phyloP scores from a whole-genome alignment of 2,113 vertebrate species.

The Notechis scutatus region DNA sequence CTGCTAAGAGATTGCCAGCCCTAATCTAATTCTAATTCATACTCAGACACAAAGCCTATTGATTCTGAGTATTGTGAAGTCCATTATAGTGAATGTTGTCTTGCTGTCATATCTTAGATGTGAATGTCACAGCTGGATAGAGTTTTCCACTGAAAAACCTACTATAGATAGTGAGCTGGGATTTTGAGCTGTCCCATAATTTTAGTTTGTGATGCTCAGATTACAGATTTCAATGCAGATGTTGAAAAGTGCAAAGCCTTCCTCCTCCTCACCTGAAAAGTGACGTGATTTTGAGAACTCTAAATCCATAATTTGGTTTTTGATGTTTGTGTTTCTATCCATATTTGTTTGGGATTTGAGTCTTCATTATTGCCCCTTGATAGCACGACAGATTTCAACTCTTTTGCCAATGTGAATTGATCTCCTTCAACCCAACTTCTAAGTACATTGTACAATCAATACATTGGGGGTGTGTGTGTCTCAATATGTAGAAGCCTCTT shows the following conservation, averaged over 20 bases:
- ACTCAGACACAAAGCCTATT: background rate
- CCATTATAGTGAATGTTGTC: background rate
- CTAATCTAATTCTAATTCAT: background rate
- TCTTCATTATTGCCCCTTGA: background rate
- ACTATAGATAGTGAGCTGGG: background rate
- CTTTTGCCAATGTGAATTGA: background rate
- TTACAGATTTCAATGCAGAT: background rate
- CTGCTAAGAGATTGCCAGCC: background rate
- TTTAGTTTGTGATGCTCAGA: background rate
- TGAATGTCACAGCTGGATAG: background rate
- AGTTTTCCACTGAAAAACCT: background rate
- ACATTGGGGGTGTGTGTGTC: background rate
- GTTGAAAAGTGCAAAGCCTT: background rate
- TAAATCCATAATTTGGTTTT: background rate
- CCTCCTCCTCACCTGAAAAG: background rate
- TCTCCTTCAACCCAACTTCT: background rate
- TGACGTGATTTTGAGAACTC: background rate
- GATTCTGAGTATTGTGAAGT: background rate
- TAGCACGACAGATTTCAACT: background rate
- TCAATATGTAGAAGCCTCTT: background rate
- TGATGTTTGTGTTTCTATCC: background rate
- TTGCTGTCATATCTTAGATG: background rate
- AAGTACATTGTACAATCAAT: background rate
- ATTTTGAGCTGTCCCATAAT: background rate
- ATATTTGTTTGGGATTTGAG: background rate